Conservation (phyloP, 2,888 invertebrate genomes). For the Drepanosiphum platanoidis region DNA sequence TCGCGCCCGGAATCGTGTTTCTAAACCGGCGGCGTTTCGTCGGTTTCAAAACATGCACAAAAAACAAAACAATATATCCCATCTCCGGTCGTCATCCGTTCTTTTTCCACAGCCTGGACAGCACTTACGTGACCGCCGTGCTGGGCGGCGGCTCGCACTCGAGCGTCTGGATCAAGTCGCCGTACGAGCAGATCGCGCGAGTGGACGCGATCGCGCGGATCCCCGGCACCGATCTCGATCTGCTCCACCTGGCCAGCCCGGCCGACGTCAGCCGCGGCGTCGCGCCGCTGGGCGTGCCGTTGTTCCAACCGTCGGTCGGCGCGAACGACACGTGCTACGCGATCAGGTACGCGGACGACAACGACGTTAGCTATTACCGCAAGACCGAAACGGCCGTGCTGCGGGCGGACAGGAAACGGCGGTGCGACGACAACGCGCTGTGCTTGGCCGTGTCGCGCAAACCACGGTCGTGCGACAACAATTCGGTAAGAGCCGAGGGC, state of each 20-base stretch:
- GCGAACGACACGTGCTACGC: constrained; percentile 27
- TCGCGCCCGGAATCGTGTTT: too few relatives aligned
- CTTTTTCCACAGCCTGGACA: not conserved
- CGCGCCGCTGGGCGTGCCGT: constrained; percentile 69
- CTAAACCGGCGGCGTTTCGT: too few relatives aligned
- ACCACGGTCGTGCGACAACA: constrained; percentile 15
- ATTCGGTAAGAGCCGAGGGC: not conserved
- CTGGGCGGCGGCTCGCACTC: constrained; percentile 47
- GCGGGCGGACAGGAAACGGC: not conserved
- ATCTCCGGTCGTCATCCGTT: too few relatives aligned
- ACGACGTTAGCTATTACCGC: not conserved
- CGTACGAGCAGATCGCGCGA: constrained; percentile 76
- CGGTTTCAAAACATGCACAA: too few relatives aligned
- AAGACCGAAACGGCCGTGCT: constrained; percentile 10
- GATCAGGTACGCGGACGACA: not conserved
- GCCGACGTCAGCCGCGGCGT: constrained; percentile 74
- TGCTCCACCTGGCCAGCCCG: constrained; percentile 74
- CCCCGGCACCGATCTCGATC: constrained; percentile 71
- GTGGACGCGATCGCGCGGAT: constrained; percentile 73
- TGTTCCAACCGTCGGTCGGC: not conserved
- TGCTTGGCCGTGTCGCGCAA: constrained; percentile 51
- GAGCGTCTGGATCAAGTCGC: constrained; percentile 70
- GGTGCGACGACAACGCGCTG: constrained; percentile 9
- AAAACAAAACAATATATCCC: too few relatives aligned
- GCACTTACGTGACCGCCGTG: constrained; percentile 68